A percentile compares a stretch with the other conserved stretches of the same genome.
Conservation (phyloP, 2,113 vertebrate genomes). For the Sisor rabdophorus region DNA sequence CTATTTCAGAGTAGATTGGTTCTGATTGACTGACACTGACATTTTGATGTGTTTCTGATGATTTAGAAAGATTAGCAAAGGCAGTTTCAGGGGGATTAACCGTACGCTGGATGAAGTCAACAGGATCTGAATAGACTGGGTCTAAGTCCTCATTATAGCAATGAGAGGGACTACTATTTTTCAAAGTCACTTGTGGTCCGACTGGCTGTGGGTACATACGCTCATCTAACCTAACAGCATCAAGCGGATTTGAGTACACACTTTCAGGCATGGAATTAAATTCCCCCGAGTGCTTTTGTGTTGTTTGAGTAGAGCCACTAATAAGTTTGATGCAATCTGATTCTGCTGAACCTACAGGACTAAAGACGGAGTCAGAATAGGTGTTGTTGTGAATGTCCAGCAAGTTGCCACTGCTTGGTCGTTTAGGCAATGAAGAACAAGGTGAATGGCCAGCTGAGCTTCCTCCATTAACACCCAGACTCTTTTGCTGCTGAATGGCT, state of each 20-base stretch:
- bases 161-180: constrained; percentile 40
- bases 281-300: not conserved
- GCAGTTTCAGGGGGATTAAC: constrained; percentile 1
- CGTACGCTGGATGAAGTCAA: constrained; percentile 60
- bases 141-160: constrained; percentile 53
- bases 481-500: constrained; percentile 77
- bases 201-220: constrained; percentile 37
- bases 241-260: constrained; percentile 74
- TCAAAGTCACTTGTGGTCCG: not conserved
- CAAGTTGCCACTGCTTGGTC: constrained; percentile 8
- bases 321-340: constrained; percentile 1
- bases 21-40: constrained; percentile 32
- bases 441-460: constrained; percentile 52
- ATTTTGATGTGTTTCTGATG: not conserved
- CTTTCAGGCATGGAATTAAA: constrained; percentile 20
- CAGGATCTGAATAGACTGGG: constrained; percentile 76
- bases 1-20: constrained; percentile 67
- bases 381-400: constrained; percentile 45
- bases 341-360: not conserved
- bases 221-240: constrained; percentile 41
- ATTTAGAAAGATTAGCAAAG: constrained; percentile 52
- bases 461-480: constrained; percentile 53
- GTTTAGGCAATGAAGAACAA: constrained; percentile 65
- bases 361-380: constrained; percentile 30
- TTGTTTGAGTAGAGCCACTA: constrained; percentile 5